A percentile compares a stretch with the other conserved stretches of the same genome.
Conservation (phyloP, 2,888 invertebrate genomes). For the Orthosia gothica region DNA sequence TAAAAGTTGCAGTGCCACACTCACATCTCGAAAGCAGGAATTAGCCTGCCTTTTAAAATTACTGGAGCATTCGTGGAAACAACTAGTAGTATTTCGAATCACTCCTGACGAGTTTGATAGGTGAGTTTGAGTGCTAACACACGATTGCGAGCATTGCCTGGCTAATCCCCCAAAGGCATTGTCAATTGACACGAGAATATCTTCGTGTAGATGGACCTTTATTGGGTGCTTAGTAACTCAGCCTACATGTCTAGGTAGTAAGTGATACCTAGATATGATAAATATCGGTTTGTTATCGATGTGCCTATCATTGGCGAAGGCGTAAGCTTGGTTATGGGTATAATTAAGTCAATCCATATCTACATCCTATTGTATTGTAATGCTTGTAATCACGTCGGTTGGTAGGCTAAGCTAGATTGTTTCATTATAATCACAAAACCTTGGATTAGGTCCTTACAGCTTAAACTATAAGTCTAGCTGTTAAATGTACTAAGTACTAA, state of each 20-base stretch:
- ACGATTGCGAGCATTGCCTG: neutral
- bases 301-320: neutral
- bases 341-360: constrained; percentile 14
- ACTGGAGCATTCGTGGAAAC: neutral
- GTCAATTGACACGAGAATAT: neutral
- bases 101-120: neutral
- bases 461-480: neutral
- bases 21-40: neutral
- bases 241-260: neutral
- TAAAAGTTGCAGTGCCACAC: neutral
- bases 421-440: neutral
- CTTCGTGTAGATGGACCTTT: neutral
- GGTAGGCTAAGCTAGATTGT: neutral
- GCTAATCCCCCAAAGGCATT: neutral
- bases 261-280: neutral
- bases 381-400: neutral
- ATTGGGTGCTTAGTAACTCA: neutral
- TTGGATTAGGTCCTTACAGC: neutral
- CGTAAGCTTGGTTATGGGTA: neutral
- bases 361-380: constrained; percentile 20
- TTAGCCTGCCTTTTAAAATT: neutral
- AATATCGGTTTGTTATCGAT: neutral
- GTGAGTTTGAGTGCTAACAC: neutral
- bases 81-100: neutral
- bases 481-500: neutral